Evolutionary conservation across 2,797 vertebrate species (phyloP), one percentile per base, ranked within the genome.

Genomic region (Macrochelys suwanniensis): DNA sequence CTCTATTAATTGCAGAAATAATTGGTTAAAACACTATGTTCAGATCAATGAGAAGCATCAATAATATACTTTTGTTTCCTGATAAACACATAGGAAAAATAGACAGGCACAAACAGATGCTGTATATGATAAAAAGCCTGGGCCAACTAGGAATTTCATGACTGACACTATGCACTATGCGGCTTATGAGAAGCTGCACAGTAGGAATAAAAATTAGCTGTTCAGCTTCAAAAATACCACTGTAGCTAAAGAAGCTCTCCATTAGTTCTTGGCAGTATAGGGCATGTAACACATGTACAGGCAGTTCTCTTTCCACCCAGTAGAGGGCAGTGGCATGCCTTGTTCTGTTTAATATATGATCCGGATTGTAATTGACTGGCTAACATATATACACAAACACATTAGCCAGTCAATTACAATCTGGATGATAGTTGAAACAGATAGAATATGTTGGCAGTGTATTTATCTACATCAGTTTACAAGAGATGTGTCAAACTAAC

Each of bases 1-100:
- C 95, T 97, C 91, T 96, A 97, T 97, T 97, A 97, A 95, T 96
- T 80, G 71, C 89, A 79, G 77, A 89, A 96, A 84, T 92, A 95
- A 96, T 90, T 90, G 74, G 96, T 96, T 90, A 80, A 95, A 95
- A 89, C 15, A 17, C 37, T 71, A 51, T 7, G 11, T 77, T 85
- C 71, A 76, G n/a, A 42, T 82, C 42, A 79, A 85, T 68, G 80
- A 80, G 79, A 86, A 88, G 45, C 25, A 82, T 53, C 56, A 3
- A 11, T 65, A 8, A 26, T 53, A 8, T 13, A 79, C 13, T 10
- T 1, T 31, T 87, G 31, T 4, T 51, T 50, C 45, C 49, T 83
- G 65, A 31, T 21, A 74, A 85, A 84, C 1, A 0, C 0, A 4
- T 33, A 13, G 1, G 33, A 84, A 45, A 71, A 45, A 7, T n/a